A percentile compares a stretch with the other conserved stretches of the same genome.
Evolutionary conservation across 2,888 invertebrate species (phyloP).

Genomic region (Polymixis flavicincta): DNA sequence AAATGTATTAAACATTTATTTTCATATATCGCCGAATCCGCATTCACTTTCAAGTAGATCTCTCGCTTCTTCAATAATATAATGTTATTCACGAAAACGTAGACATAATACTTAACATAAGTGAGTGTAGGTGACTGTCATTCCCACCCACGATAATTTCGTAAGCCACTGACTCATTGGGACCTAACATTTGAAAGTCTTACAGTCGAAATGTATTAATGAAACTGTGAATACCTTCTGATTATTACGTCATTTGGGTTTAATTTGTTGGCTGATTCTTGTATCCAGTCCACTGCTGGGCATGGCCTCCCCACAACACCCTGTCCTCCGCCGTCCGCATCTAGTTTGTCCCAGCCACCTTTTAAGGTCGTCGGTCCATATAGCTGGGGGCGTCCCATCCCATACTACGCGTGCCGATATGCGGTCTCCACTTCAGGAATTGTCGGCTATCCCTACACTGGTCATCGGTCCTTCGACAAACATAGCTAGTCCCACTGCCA

Average conservation of each 20-base stretch:
- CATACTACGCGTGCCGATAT: not conserved
- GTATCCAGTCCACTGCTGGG: not conserved
- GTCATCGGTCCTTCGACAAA: not conserved
- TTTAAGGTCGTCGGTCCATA: too few relatives aligned
- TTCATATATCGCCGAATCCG: slow-evolving; percentile 7
- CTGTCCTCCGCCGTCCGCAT: not conserved
- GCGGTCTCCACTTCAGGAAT: not conserved
- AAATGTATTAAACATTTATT: not conserved
- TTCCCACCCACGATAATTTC: slow-evolving; percentile 55
- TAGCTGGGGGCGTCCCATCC: not conserved
- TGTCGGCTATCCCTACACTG: not conserved
- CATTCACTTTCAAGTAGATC: slow-evolving; percentile 47
- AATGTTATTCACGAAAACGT: slow-evolving; percentile 35
- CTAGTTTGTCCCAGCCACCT: too few relatives aligned
- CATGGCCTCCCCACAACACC: not conserved
- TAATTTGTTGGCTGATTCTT: not conserved
- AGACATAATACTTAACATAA: slow-evolving; percentile 31
- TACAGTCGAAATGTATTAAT: slow-evolving; percentile 15
- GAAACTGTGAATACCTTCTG: slow-evolving; percentile 8
- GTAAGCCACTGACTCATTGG: slow-evolving; percentile 60
- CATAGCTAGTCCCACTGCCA: too few relatives aligned
- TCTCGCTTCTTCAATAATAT: slow-evolving; percentile 25
- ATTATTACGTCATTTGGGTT: not conserved
- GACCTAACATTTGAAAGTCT: slow-evolving; percentile 54
- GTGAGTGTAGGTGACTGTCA: slow-evolving; percentile 48